Percentiles rank a stretch among this genome's conserved stretches.
These are phyloP conservation scores for Haliclystus octoradiatus DNA, from an alignment of 30 jellyfish, hydroid and myxozoan species.

Conservation along the genomic window DNA sequence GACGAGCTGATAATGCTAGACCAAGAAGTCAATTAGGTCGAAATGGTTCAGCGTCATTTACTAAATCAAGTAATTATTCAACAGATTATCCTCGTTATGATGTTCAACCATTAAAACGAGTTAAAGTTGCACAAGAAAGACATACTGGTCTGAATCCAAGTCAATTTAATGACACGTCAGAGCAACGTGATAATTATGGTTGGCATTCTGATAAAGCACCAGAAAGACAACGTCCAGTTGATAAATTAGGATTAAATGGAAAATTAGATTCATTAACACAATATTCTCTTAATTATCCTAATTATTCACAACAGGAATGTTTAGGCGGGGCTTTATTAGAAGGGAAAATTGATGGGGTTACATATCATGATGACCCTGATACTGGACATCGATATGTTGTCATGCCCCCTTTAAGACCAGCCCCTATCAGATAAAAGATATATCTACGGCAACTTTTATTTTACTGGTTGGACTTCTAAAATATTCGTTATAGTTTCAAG, in stretches of 20 bases:
- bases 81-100: slow-evolving; percentile 36
- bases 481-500: too few relatives aligned
- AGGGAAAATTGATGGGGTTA: slow-evolving; percentile 26
- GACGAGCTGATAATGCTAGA: slow-evolving; percentile 53
- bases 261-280: background rate
- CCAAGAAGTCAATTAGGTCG: slow-evolving; percentile 49
- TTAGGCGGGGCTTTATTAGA: slow-evolving; percentile 25
- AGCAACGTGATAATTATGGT: slow-evolving; percentile 29
- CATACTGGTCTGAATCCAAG: slow-evolving; percentile 14
- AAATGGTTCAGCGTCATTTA: slow-evolving; percentile 24
- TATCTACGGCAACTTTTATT: too few relatives aligned
- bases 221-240: slow-evolving; percentile 5
- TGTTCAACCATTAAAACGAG: slow-evolving; percentile 32
- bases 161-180: slow-evolving; percentile 39
- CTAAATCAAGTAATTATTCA: slow-evolving; percentile 40
- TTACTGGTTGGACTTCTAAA: too few relatives aligned
- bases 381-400: slow-evolving; percentile 60
- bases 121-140: slow-evolving; percentile 29
- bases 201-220: slow-evolving; percentile 49
- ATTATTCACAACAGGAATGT: slow-evolving; percentile 12
- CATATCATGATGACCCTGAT: slow-evolving; percentile 36
- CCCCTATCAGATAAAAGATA: background rate
- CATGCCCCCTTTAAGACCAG: slow-evolving; percentile 1
- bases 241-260: background rate
- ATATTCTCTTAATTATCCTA: background rate